phyloP scores from a whole-genome alignment of 2,113 vertebrate genomes.

The Rhea pennata region DNA sequence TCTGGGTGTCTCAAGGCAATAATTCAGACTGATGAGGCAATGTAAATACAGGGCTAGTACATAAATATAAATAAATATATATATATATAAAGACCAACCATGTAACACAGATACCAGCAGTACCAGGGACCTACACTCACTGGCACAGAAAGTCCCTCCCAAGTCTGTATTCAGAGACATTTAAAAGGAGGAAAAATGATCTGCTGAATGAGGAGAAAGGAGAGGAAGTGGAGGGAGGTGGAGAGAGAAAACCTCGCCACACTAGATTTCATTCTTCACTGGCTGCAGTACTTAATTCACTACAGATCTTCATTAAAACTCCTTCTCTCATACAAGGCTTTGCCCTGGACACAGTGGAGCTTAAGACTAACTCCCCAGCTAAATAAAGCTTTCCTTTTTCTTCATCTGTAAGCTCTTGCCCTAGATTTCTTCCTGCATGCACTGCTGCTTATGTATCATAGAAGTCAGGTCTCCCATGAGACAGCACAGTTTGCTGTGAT shows the following conservation, averaged over 20 bases:
- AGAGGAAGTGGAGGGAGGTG: background rate
- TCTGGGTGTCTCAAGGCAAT: background rate
- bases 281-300: background rate
- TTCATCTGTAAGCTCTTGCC: background rate
- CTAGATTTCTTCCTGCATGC: background rate
- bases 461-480: background rate
- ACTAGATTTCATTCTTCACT: background rate
- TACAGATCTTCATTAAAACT: background rate
- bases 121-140: background rate
- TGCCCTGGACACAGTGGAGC: background rate
- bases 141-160: background rate
- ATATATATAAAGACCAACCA: fast-evolving
- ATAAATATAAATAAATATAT: fast-evolving
- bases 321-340: background rate
- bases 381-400: background rate
- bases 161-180: background rate
- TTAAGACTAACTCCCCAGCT: background rate
- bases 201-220: background rate
- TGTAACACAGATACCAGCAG: fast-evolving
- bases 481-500: background rate
- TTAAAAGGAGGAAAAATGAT: background rate
- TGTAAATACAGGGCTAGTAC: background rate
- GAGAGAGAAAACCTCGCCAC: background rate
- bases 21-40: too few species aligned
- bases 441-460: background rate